Percentiles rank a stretch among this genome's conserved stretches.
phyloP scores from a whole-genome alignment of 2,797 vertebrate genomes.

The Platyrinchus mystaceus region DNA sequence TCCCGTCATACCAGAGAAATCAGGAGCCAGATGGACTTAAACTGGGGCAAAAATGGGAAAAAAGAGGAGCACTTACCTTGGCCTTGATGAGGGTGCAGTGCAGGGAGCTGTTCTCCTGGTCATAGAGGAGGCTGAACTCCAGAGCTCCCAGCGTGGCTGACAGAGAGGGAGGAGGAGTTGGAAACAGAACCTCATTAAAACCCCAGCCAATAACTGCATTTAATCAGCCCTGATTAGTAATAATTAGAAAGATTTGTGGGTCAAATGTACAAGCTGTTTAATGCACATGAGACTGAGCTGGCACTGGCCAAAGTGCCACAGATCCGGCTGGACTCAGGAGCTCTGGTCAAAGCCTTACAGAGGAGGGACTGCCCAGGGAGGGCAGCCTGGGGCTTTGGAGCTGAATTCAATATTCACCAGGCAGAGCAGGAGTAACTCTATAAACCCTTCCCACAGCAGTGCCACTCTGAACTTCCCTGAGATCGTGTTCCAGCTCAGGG shows the following conservation, averaged over 20 bases:
- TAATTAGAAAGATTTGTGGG: not conserved
- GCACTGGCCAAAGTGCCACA: not conserved
- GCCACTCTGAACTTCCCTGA: fast-evolving
- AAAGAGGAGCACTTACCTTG: slow-evolving; percentile 78
- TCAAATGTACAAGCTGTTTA: not conserved
- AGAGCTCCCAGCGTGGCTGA: slow-evolving; percentile 89
- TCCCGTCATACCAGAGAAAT: fast-evolving
- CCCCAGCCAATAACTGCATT: not conserved
- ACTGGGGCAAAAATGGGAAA: fast-evolving
- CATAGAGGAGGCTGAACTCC: slow-evolving; percentile 91
- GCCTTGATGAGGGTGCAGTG: slow-evolving; percentile 89
- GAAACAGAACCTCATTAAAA: not conserved
- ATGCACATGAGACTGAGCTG: fast-evolving
- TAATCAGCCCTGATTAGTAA: not conserved
- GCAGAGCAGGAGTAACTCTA: not conserved
- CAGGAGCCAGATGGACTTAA: not conserved
- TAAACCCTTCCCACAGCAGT: not conserved
- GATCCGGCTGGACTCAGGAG: not conserved
- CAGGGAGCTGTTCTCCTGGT: slow-evolving; percentile 85
- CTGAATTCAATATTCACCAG: fast-evolving
- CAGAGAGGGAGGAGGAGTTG: not conserved
- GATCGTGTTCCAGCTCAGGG: not conserved
- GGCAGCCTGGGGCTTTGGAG: not conserved
- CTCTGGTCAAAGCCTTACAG: not conserved
- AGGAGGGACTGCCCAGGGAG: not conserved